phyloP scores from a whole-genome alignment of 2,797 vertebrate species.

The Champsocephalus esox region DNA sequence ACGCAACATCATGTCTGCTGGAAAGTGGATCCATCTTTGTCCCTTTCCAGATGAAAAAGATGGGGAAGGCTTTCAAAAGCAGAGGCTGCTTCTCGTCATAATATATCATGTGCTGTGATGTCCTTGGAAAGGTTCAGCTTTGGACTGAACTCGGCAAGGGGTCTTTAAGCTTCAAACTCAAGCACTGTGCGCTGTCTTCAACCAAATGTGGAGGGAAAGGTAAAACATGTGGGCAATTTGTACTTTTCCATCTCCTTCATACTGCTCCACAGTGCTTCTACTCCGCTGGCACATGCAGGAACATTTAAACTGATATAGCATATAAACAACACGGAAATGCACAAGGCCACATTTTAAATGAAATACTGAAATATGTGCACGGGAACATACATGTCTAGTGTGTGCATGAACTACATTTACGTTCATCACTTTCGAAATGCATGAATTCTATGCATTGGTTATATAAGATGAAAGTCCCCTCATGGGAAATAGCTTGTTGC shows the following conservation, averaged over 20 bases:
- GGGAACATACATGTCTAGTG: not conserved
- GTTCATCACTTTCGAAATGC: conserved; percentile 5
- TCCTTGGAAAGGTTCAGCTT: conserved; percentile 29
- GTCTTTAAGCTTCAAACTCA: conserved; percentile 10
- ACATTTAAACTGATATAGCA: conserved; percentile 19
- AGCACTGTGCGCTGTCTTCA: conserved; percentile 1
- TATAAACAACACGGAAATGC: not conserved
- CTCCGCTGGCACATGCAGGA: conserved; percentile 9
- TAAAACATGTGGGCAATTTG: conserved; percentile 23
- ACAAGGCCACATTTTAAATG: not conserved
- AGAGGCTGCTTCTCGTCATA: conserved; percentile 24
- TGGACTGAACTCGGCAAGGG: conserved; percentile 27
- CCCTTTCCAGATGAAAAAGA: conserved; percentile 18
- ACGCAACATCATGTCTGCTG: not conserved
- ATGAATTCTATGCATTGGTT: conserved; percentile 18
- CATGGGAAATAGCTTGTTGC: conserved; percentile 24
- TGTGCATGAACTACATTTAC: not conserved
- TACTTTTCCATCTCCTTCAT: conserved; percentile 5
- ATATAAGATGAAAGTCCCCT: conserved; percentile 23
- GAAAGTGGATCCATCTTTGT: conserved; percentile 22
- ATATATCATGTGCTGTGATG: conserved; percentile 19
- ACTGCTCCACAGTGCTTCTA: not conserved
- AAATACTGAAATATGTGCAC: conserved; percentile 7
- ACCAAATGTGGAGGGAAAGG: conserved; percentile 9
- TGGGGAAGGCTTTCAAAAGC: conserved; percentile 17